phyloP scores from a whole-genome alignment of 92 coral and sea anemone genomes.

The Siderastrea siderea region DNA sequence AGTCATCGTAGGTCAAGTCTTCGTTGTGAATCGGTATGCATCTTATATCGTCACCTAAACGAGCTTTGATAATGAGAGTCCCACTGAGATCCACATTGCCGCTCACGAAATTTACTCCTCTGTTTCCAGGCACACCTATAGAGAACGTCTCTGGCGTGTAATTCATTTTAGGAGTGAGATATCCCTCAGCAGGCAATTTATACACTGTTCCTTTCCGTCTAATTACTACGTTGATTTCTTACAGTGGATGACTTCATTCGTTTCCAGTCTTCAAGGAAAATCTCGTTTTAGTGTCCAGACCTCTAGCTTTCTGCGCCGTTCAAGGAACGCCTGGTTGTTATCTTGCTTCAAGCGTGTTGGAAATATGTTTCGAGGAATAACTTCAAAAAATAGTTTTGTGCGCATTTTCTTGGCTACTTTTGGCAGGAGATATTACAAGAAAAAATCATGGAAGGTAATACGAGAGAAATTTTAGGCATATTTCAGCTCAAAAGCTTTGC shows the following conservation, averaged over 20 bases:
- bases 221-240: neutral
- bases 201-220: neutral
- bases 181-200: neutral
- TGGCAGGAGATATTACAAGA: conserved; percentile 39
- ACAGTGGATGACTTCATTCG: conserved; percentile 45
- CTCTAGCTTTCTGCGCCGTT: neutral
- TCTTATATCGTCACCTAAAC: conserved; percentile 95
- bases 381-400: neutral
- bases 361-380: conserved; percentile 8
- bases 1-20: conserved; percentile 96
- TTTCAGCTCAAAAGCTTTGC: neutral
- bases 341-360: neutral
- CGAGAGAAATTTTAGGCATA: neutral
- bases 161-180: conserved; percentile 51
- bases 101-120: conserved; percentile 83
- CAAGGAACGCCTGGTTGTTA: conserved; percentile 22
- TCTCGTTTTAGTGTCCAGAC: neutral
- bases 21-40: conserved; percentile 99
- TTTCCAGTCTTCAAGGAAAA: conserved; percentile 20
- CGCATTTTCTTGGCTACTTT: neutral
- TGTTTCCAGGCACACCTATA: conserved; percentile 69
- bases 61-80: conserved; percentile 95
- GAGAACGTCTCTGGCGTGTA: conserved; percentile 88
- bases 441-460: conserved; percentile 49
- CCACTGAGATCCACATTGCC: conserved; percentile 91